Evolutionary conservation across 1,140 invertebrate species (phyloP).

Genomic region (Adoxophyes honmai): DNA sequence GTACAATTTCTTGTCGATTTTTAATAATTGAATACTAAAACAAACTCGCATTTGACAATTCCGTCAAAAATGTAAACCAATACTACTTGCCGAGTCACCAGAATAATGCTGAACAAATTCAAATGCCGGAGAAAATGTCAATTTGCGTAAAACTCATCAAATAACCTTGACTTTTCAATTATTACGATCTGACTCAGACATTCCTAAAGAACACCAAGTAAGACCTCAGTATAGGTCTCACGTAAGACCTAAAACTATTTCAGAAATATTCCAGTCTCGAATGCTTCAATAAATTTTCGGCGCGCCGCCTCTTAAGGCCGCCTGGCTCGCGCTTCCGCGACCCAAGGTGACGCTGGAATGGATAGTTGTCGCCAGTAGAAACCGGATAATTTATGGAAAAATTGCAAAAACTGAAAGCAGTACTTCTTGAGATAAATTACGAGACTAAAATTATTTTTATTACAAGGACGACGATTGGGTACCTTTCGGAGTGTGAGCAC

Average conservation of each 20-base stretch:
- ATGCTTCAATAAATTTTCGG: neutral
- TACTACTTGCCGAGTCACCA: too few species aligned
- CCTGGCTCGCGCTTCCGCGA: constrained; percentile 54
- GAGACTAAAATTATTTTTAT: neutral
- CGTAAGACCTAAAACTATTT: neutral
- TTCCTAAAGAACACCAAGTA: too few species aligned
- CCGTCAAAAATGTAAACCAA: too few species aligned
- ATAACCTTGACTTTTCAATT: too few species aligned
- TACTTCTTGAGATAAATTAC: neutral
- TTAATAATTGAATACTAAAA: too few species aligned
- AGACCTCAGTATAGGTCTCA: neutral
- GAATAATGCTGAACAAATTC: too few species aligned
- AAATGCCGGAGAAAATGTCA: too few species aligned
- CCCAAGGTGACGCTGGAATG: constrained; percentile 54
- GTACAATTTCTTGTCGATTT: too few species aligned
- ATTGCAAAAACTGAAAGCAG: neutral
- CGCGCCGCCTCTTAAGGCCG: constrained; percentile 51
- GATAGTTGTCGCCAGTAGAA: constrained; percentile 17
- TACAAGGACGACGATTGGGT: neutral
- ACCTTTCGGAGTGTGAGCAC: neutral
- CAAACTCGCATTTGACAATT: too few species aligned
- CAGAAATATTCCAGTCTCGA: neutral
- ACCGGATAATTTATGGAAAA: neutral
- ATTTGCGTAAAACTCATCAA: too few species aligned
- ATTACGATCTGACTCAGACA: too few species aligned